These are phyloP conservation scores for Chrysodeixis includens DNA, from an alignment of 2,888 invertebrate species.

Conservation along the genomic window DNA sequence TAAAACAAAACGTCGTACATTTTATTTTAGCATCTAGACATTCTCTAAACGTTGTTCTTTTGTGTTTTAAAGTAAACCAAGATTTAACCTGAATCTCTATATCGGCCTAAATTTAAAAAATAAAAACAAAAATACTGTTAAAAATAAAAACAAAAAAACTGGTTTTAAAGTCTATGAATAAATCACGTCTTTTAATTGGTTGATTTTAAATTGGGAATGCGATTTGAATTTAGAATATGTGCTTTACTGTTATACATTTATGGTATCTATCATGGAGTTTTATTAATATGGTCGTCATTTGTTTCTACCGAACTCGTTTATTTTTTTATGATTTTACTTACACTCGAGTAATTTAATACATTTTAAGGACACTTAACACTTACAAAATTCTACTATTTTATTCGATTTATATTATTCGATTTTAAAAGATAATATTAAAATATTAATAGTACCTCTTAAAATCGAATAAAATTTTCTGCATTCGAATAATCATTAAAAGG, in stretches of 20 bases:
- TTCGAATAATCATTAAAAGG: no score
- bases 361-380: no score
- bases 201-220: conserved; percentile 31
- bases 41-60: background rate
- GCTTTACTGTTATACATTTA: conserved; percentile 17
- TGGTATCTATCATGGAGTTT: conserved; percentile 3
- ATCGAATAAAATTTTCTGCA: no score
- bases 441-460: no score
- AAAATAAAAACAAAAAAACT: conserved; percentile 8
- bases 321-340: background rate
- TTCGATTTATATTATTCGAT: no score
- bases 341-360: no score
- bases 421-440: no score
- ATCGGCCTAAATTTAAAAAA: conserved; percentile 1
- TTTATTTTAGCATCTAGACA: background rate
- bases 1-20: background rate
- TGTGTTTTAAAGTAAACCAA: conserved; percentile 41
- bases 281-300: background rate
- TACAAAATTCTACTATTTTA: no score
- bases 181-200: conserved; percentile 41
- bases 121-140: conserved; percentile 9
- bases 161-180: conserved; percentile 29
- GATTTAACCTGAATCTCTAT: background rate
- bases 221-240: conserved; percentile 41
- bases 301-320: background rate